Evolutionary conservation across 2,888 invertebrate genomes (phyloP).

Genomic region (Eupithecia pulchellata): DNA sequence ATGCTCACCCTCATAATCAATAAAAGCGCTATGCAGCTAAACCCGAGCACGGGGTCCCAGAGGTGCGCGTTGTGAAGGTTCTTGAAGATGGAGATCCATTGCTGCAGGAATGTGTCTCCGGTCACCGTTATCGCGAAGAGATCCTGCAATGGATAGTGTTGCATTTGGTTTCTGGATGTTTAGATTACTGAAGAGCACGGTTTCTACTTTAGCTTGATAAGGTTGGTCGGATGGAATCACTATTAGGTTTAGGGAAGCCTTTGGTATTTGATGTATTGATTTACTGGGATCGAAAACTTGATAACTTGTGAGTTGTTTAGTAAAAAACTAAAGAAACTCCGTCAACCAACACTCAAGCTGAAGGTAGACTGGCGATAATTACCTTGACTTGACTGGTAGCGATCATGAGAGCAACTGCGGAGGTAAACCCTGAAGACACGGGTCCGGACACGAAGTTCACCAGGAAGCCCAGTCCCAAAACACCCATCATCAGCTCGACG

Average conservation of each 20-base stretch:
- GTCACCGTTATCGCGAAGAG: conserved; percentile 89
- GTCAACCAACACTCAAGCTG: not conserved
- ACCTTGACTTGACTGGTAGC: conserved; percentile 93
- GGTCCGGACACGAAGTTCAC: conserved; percentile 96
- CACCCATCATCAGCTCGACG: conserved; percentile 92
- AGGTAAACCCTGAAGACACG: conserved; percentile 95
- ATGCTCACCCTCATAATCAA: conserved; percentile 90
- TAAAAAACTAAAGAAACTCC: not conserved
- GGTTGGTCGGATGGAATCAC: not conserved
- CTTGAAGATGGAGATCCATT: conserved; percentile 89
- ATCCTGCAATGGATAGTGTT: conserved; percentile 65
- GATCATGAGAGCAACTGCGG: conserved; percentile 95
- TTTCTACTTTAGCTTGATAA: not conserved
- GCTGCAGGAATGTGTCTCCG: conserved; percentile 91
- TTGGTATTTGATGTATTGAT: not conserved
- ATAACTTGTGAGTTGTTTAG: not conserved
- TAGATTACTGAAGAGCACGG: not conserved
- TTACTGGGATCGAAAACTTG: not conserved
- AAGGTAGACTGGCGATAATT: not conserved
- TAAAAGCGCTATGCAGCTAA: conserved; percentile 90
- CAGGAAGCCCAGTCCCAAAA: conserved; percentile 93
- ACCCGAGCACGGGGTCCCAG: conserved; percentile 91
- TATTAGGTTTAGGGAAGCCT: not conserved
- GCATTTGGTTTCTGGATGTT: not conserved
- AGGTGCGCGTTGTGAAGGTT: conserved; percentile 87